Evolutionary conservation across 2,888 invertebrate species (phyloP), one percentile per base, ranked within the genome.

Genomic region (Drosophila anomalata): DNA sequence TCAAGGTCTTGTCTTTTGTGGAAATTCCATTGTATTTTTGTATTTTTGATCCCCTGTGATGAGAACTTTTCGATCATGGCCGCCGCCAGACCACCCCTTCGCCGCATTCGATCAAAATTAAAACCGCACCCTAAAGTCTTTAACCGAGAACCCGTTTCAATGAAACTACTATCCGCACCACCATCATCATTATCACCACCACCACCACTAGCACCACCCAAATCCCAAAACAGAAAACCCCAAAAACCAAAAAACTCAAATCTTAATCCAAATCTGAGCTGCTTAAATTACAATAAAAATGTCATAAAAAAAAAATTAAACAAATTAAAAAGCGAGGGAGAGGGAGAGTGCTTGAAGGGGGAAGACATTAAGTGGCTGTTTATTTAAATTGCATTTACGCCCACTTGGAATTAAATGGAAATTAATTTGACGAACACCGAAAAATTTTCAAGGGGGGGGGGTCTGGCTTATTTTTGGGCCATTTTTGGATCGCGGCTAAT

Each of bases 371-470:
- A 56, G 55, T 65, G 79, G 82, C 79, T 85, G 79, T 82, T 83
- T 78, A 85, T 85, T 85, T 82, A 76, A 83, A 83, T 83, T 83
- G 82, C 79, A 85, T 83, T 85, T 85, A 73, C 82, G 86, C 82
- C 86, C 82, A 79, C 86, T 82, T 79, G 76, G 78, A 82, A 83
- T 78, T 78, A 82, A 83, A 83, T 85, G 82, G 76, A 78, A 83
- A 83, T 83, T 83, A 83, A 83, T 83, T 81, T 84, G 76, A 78
- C 66, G 62, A 73, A 67, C 67, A 70, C 66, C 66, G 2, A 56
- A 67, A 67, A 67, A 55, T 20, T 36, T 47, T 56, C 44, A 36
- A 44, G 6, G 14, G 39, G 14, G 39, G 14, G 12, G n/a, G n/a
- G n/a, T n/a, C n/a, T 22, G 22, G 22, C 22, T 24, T 17, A 17